Evolutionary conservation across 2,113 vertebrate species (phyloP).

Genomic region (Kryptolebias marmoratus): DNA sequence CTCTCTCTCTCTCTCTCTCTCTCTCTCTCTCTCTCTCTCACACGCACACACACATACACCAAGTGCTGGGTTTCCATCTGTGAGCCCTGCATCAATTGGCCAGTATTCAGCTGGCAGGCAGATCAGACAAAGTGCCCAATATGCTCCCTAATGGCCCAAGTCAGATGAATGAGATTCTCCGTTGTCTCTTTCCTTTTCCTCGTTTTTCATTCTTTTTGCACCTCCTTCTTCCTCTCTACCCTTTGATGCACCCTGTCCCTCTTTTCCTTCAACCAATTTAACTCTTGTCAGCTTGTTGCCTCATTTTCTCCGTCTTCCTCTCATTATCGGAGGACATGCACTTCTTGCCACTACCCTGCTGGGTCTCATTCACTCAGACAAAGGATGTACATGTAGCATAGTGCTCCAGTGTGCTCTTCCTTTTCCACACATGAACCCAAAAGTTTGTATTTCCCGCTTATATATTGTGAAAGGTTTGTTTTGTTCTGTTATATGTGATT

Average conservation of each 20-base stretch:
- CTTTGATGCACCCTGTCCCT: slow-evolving; percentile 20
- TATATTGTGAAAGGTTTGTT: slow-evolving; percentile 1
- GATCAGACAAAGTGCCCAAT: slow-evolving; percentile 81
- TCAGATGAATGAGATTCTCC: slow-evolving; percentile 71
- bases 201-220: slow-evolving; percentile 33
- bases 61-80: slow-evolving; percentile 74
- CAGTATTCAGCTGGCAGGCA: slow-evolving; percentile 76
- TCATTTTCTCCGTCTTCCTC: slow-evolving; percentile 16
- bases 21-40: neutral
- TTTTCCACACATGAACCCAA: slow-evolving; percentile 18
- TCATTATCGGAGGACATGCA: slow-evolving; percentile 28
- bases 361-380: slow-evolving; percentile 44
- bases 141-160: slow-evolving; percentile 78
- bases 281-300: slow-evolving; percentile 39
- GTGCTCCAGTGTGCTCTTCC: slow-evolving; percentile 19
- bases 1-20: neutral
- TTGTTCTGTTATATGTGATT: neutral
- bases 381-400: slow-evolving; percentile 39
- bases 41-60: slow-evolving; percentile 27
- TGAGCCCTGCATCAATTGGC: slow-evolving; percentile 71
- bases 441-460: slow-evolving; percentile 10
- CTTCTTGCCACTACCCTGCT: slow-evolving; percentile 26
- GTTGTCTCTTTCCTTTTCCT: slow-evolving; percentile 36
- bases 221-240: slow-evolving; percentile 30
- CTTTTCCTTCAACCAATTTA: slow-evolving; percentile 37